These are phyloP conservation scores for Ommatoiulus sabulosus DNA, from an alignment of 2,888 invertebrate species.

Conservation along the genomic window DNA sequence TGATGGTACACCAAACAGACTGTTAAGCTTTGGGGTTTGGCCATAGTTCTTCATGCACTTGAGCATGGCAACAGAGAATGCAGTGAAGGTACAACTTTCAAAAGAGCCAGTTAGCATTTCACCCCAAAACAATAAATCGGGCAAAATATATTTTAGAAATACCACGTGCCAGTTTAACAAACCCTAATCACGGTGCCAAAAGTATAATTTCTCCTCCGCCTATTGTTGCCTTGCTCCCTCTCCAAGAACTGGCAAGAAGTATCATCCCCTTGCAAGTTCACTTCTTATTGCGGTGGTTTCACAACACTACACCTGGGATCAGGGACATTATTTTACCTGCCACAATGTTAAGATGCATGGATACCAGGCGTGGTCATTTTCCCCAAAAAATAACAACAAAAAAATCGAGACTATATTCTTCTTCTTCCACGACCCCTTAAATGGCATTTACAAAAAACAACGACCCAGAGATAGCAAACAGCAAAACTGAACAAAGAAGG, in stretches of 20 bases:
- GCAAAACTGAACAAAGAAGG: constrained; percentile 7
- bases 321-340: constrained; percentile 29
- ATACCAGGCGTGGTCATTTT: constrained; percentile 20
- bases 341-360: not conserved
- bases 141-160: not conserved
- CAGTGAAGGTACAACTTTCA: not conserved
- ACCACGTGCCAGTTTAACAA: constrained; percentile 40
- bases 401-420: not conserved
- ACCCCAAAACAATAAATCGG: constrained; percentile 43
- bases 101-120: constrained; percentile 10
- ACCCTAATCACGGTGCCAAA: constrained; percentile 40
- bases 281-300: constrained; percentile 12
- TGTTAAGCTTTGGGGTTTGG: too few relatives aligned
- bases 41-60: too few relatives aligned
- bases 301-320: constrained; percentile 26
- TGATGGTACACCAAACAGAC: too few relatives aligned
- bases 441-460: not conserved
- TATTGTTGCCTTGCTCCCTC: not conserved
- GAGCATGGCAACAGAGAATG: too few relatives aligned
- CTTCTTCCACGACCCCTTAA: constrained; percentile 27
- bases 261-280: not conserved
- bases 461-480: not conserved
- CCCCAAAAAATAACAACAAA: not conserved
- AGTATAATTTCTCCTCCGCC: constrained; percentile 39
- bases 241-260: not conserved